These are phyloP conservation scores for Esperia sulphurella DNA, from an alignment of 2,888 invertebrate genomes.

Conservation along the genomic window DNA sequence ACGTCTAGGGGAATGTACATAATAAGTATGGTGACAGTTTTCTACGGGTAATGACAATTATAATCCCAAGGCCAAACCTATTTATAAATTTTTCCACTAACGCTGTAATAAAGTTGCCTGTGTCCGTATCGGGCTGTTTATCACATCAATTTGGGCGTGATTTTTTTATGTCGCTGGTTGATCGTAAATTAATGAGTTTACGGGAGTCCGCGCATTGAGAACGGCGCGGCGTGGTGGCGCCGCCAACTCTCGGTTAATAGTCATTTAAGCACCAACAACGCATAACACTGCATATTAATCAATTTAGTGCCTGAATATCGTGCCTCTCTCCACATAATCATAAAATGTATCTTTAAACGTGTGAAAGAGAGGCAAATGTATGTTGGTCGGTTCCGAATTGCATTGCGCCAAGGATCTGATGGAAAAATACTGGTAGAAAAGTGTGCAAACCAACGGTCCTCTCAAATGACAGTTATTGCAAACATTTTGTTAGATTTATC, in stretches of 20 bases:
- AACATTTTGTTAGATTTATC: not conserved
- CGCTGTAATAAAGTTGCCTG: too few species aligned
- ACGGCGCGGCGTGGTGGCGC: not conserved
- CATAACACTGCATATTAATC: not conserved
- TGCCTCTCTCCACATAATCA: constrained; percentile 8
- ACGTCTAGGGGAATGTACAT: too few species aligned
- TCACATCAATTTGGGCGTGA: too few species aligned
- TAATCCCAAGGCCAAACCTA: too few species aligned
- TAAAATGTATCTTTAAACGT: not conserved
- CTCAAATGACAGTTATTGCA: constrained; percentile 23
- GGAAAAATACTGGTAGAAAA: constrained; percentile 68
- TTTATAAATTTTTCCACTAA: too few species aligned
- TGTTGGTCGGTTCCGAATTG: constrained; percentile 30
- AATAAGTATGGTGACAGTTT: too few species aligned
- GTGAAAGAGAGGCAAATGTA: constrained; percentile 33
- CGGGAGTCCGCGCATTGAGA: too few species aligned
- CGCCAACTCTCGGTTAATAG: not conserved
- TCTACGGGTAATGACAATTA: too few species aligned
- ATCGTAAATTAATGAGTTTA: too few species aligned
- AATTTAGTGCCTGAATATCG: constrained; percentile 13
- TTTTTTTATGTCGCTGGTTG: too few species aligned
- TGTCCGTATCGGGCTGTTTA: too few species aligned
- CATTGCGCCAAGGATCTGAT: constrained; percentile 39
- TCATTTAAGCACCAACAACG: not conserved
- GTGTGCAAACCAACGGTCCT: constrained; percentile 35